Percentiles rank a stretch among this genome's conserved stretches.
These are phyloP conservation scores for Pherbina coryleti DNA, from an alignment of 2,888 invertebrate genomes.

Conservation along the genomic window DNA sequence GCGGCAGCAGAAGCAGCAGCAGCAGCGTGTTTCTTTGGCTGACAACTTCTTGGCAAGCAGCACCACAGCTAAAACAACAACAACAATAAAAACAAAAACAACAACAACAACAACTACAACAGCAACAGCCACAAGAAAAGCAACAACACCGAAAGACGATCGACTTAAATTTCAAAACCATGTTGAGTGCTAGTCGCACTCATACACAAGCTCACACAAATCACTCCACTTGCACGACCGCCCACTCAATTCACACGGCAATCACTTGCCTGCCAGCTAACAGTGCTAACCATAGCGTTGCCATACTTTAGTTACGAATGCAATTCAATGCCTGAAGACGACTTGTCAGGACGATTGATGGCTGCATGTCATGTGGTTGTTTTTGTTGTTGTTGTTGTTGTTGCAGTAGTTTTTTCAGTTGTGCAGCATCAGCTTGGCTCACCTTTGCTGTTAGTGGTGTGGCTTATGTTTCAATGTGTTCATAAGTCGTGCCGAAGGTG, in stretches of 20 bases:
- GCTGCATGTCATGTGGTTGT: conserved; percentile 50
- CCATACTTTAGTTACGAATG: conserved; percentile 4
- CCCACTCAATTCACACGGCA: conserved; percentile 23
- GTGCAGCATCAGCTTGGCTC: background rate
- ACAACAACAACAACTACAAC: background rate
- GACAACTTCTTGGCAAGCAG: conserved; percentile 31
- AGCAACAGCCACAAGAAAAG: conserved; percentile 10
- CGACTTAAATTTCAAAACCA: conserved; percentile 28
- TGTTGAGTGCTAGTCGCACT: conserved; percentile 36
- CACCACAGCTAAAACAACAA: conserved; percentile 32
- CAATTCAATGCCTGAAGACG: conserved; percentile 15
- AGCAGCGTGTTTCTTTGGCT: conserved; percentile 5
- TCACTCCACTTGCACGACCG: conserved; percentile 15
- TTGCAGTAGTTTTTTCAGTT: background rate
- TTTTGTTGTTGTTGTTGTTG: conserved; percentile 32
- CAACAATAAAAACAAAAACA: conserved; percentile 15
- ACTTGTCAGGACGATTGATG: conserved; percentile 51
- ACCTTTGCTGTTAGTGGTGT: background rate
- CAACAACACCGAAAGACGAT: conserved; percentile 12
- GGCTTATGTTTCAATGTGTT: background rate
- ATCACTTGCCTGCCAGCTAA: background rate
- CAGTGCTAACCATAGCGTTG: background rate
- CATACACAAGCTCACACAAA: conserved; percentile 49
- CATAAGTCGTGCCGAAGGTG: background rate
- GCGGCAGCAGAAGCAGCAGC: background rate